Percentiles rank a stretch among this genome's conserved stretches.
Conservation (phyloP, 2,113 vertebrate genomes). For the Elephas maximus region DNA sequence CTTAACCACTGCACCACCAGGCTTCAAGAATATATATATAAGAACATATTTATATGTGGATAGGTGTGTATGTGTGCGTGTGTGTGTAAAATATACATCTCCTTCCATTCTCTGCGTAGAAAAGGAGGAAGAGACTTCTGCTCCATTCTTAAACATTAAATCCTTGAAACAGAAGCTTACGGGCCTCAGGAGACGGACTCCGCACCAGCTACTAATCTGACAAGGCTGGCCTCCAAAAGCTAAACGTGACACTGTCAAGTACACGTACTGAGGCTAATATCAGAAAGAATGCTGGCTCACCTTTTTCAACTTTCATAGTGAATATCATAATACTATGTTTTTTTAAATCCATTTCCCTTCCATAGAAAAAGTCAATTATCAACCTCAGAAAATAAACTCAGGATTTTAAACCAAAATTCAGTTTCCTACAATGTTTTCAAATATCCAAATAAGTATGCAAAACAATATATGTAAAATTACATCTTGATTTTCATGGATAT, state of each 20-base stretch:
- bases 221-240: not conserved
- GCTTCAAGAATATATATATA: too few species aligned
- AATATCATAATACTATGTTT: not conserved
- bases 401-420: constrained; percentile 33
- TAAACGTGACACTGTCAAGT: not conserved
- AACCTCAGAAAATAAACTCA: constrained; percentile 33
- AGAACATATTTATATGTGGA: too few species aligned
- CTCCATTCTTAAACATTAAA: not conserved
- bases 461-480: constrained; percentile 8
- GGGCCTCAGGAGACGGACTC: not conserved
- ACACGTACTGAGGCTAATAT: not conserved
- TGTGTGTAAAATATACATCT: not conserved
- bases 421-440: not conserved
- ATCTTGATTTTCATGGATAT: not conserved
- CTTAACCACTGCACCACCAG: too few species aligned
- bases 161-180: not conserved
- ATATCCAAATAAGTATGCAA: not conserved
- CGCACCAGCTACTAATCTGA: not conserved
- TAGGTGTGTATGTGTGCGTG: not conserved
- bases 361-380: not conserved
- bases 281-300: not conserved
- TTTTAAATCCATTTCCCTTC: not conserved
- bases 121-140: not conserved
- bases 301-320: not conserved
- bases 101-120: not conserved